phyloP scores from a whole-genome alignment of 2,113 vertebrate genomes.

The Balaenoptera acutorostrata region DNA sequence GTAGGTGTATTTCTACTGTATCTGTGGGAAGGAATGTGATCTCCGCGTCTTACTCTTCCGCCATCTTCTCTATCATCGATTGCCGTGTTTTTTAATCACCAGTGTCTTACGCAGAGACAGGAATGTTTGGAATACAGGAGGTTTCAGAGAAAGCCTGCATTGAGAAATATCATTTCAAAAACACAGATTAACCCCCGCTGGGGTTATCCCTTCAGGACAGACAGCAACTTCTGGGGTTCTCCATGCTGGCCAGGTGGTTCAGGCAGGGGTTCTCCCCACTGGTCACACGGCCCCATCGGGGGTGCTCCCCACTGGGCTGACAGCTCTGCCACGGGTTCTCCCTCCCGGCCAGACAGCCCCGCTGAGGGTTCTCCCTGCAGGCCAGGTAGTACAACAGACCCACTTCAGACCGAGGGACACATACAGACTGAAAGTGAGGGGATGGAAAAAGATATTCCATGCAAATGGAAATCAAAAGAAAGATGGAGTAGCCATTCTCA shows the following conservation, averaged over 20 bases:
- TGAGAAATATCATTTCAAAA: neutral
- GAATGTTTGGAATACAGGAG: neutral
- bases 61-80: no score
- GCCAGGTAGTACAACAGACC: conserved; percentile 60
- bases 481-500: no score
- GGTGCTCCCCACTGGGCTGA: conserved; percentile 77
- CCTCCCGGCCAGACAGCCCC: conserved; percentile 82
- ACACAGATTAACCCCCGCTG: conserved; percentile 48
- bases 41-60: no score
- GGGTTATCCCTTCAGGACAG: conserved; percentile 70
- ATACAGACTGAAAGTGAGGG: no score
- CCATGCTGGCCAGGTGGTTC: conserved; percentile 79
- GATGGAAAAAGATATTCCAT: no score
- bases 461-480: no score
- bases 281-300: conserved; percentile 80
- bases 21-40: no score
- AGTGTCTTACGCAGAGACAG: neutral
- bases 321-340: conserved; percentile 79
- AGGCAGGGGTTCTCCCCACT: conserved; percentile 80
- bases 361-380: conserved; percentile 79
- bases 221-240: conserved; percentile 75
- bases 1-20: no score
- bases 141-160: neutral
- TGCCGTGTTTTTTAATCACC: neutral
- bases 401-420: no score